Evolutionary conservation across 2,113 vertebrate genomes (phyloP), one percentile per base, ranked within the genome.

Genomic region (Dermatemys mawii): DNA sequence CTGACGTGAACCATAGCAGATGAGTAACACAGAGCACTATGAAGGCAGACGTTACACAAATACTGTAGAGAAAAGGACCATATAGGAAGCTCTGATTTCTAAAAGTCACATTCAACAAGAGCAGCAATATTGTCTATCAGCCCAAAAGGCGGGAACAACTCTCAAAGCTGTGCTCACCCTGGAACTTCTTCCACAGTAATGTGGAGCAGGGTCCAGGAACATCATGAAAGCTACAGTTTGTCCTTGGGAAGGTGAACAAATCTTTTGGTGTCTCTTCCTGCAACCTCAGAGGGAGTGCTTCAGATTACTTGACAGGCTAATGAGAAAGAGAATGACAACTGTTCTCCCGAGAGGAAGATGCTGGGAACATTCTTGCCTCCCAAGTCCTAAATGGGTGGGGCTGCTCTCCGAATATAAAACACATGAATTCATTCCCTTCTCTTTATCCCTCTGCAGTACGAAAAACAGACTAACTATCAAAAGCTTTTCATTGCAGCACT

Each of bases 31-130:
- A 75, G 80, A 75, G 89, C 70, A 48, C 92, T 79, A 83, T 79
- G 90, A 93, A 96, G 96, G 93, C 86, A 93, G 94, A 38, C 73
- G 84, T 57, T 76, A 79, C 82, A 89, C 84, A 94, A 90, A 96
- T 0, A 90, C 54, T 4, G 55, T 44, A 92, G 84, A 89, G 82
- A 92, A 95, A 95, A 94, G 93, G 84, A 81, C 93, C 95, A 95
- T 93, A 95, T 86, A 87, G 94, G 93, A 95, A 93, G 93, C 38
- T 81, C 51, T 9, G 51, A 92, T 67, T 83, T 44, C 92, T 81
- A 50, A 84, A 67, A 91, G 94, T 90, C 89, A 92, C 85, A 29
- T 92, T 94, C 88, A 82, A 78, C 46, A 95, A 92, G 81, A 75
- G 63, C 41, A 94, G 91, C 32, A 90, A 63, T 24, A 75, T 13